Conservation (phyloP, 2,888 invertebrate species). For the Atethmia centrago region DNA sequence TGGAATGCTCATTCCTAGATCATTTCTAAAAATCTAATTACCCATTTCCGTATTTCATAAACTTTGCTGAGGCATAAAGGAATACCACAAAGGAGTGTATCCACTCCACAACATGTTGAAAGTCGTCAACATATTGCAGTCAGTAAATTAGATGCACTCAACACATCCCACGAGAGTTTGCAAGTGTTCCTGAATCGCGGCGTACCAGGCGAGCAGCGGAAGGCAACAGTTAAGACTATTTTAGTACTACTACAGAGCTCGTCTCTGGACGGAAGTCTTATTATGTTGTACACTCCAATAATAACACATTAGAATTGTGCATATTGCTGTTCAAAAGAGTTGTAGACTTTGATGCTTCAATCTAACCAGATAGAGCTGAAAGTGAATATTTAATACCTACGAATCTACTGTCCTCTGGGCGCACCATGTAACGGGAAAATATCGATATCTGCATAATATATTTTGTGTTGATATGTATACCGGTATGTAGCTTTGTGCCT, state of each 20-base stretch:
- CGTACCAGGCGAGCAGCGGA: conserved; percentile 36
- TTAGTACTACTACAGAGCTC: conserved; percentile 23
- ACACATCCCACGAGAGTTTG: conserved; percentile 1
- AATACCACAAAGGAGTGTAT: not conserved
- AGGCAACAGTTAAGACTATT: conserved; percentile 51
- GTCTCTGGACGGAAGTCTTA: conserved; percentile 31
- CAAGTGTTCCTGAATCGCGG: conserved; percentile 12
- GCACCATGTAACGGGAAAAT: not conserved
- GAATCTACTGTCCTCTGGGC: not conserved
- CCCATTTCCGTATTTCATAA: not conserved
- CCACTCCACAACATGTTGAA: not conserved
- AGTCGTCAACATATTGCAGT: not conserved
- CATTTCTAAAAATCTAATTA: too few relatives aligned
- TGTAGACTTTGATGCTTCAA: not conserved
- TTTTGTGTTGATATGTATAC: not conserved
- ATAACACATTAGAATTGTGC: conserved; percentile 6
- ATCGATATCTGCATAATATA: not conserved
- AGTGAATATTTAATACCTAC: not conserved
- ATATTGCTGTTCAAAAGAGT: conserved; percentile 19
- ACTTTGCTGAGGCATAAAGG: not conserved
- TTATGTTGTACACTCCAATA: conserved; percentile 19
- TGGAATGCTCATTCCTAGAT: not conserved
- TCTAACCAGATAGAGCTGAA: conserved; percentile 9
- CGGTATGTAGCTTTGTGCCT: not conserved
- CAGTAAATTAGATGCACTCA: conserved; percentile 20